Evolutionary conservation across 2,113 vertebrate genomes (phyloP).

Genomic region (Mesembrinibis cayennensis): DNA sequence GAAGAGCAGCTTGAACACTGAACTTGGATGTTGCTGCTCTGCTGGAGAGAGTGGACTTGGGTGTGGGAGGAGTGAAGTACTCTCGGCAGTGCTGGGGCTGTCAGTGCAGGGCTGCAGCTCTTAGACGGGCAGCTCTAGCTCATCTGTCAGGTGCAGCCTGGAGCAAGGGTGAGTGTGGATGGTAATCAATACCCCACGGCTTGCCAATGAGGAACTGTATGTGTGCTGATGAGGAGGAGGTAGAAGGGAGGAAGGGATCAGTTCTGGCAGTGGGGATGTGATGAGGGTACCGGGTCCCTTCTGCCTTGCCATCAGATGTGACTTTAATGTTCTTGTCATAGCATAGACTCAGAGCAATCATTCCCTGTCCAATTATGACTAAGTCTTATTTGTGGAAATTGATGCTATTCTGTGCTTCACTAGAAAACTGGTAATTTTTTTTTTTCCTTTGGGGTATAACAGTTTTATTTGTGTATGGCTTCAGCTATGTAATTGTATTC

Average conservation of each 20-base stretch:
- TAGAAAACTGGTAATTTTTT: neutral
- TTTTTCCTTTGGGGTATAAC: neutral
- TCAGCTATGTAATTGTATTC: neutral
- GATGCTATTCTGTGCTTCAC: neutral
- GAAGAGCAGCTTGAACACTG: conserved; percentile 18
- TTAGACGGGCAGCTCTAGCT: neutral
- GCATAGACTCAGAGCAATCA: neutral
- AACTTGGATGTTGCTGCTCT: neutral
- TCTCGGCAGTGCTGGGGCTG: neutral
- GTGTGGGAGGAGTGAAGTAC: neutral
- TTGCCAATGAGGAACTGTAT: neutral
- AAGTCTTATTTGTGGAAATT: neutral
- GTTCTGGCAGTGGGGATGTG: neutral
- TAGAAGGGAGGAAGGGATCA: neutral
- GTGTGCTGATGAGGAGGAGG: neutral
- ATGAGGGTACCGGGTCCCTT: neutral
- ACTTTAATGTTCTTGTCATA: neutral
- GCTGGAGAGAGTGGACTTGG: neutral
- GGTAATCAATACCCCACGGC: neutral
- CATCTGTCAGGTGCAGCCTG: neutral
- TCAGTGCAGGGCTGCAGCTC: neutral
- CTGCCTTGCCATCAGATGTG: neutral
- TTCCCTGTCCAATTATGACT: neutral
- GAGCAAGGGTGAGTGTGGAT: conserved; percentile 24
- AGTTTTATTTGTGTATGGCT: neutral